Base-by-base conservation (phyloP, 2,113 vertebrate species). In the Zosterops hypoxanthus region DNA sequence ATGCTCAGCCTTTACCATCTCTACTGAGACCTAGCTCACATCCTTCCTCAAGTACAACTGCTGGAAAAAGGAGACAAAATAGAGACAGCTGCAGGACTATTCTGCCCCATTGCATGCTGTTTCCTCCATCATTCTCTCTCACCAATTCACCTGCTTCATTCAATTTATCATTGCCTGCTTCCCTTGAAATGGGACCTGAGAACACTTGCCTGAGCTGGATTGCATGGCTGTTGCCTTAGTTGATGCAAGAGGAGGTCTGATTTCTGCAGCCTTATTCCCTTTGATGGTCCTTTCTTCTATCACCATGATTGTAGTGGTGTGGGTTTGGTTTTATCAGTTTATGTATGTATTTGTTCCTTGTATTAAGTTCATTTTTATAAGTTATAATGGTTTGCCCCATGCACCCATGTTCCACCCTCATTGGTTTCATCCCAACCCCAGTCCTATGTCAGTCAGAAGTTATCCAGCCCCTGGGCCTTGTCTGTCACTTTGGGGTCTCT, bases 121-220 rank as follows among this genome's bases (percentile, higher is more conserved):
- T 88, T 82, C 72, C 82, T 86, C 59, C 66, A 71, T 86, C 80
- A 55, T 81, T 90, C 34, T 66, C 24, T 76, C 47, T 85, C 59
- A 53, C 31, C 36, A 83, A 69, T 63, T 65, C 42, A 39, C 47
- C 57, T 88, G 53, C 33, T 89, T 82, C 76, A 44, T 87, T 94
- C 75, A 66, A 81, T 82, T 92, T 90, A 75, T 93, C 42, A 56
- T 75, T 91, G 75, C 68, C 75, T 86, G 47, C 41, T 95, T 92
- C 60, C 64, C 70, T 73, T 86, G 76, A 96, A 90, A 92, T 29
- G n/a, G 55, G 56, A 90, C 46, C 63, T 87, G 65, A 76, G 82
- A 82, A 73, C 56, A 86, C 46, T 90, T 71, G 42, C 46, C 70
- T 91, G 76, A 95, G 56, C 55, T 76, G 61, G 60, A 90, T 41